Conservation (phyloP, 2,113 vertebrate species). For the Hirundichthys speculiger region DNA sequence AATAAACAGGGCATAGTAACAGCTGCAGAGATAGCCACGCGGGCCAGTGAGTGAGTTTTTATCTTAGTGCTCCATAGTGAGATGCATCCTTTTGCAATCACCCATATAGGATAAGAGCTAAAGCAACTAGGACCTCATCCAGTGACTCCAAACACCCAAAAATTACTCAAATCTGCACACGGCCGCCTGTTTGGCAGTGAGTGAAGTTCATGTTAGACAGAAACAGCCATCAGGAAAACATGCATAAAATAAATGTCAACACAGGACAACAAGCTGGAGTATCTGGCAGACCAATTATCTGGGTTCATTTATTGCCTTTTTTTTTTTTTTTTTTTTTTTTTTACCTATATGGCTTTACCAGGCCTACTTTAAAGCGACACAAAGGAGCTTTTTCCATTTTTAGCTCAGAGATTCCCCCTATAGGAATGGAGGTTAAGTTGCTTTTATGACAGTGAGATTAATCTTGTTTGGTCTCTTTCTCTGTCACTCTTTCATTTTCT, state of each 20-base stretch:
- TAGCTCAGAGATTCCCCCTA: too few relatives aligned
- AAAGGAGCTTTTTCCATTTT: too few relatives aligned
- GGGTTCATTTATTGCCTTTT: too few relatives aligned
- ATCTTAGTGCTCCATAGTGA: neutral
- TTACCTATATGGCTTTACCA: too few relatives aligned
- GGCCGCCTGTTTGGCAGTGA: conserved; percentile 9
- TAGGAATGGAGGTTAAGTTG: too few relatives aligned
- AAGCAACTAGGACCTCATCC: neutral
- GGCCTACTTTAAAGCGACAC: too few relatives aligned
- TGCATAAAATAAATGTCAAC: conserved; percentile 41
- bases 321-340: too few relatives aligned
- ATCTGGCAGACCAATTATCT: too few relatives aligned
- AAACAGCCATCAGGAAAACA: conserved; percentile 23
- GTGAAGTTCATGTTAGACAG: neutral
- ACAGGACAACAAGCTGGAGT: conserved; percentile 25
- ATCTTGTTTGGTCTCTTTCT: too few relatives aligned
- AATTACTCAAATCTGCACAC: conserved; percentile 9
- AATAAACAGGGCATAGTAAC: neutral
- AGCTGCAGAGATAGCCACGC: neutral
- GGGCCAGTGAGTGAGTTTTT: too few relatives aligned
- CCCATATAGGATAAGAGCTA: conserved; percentile 2
- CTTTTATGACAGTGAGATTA: too few relatives aligned
- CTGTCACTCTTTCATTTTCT: too few relatives aligned
- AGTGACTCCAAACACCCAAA: neutral
- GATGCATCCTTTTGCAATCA: conserved; percentile 5